Evolutionary conservation across 2,888 invertebrate genomes (phyloP).

Genomic region (Maniola hyperantus): DNA sequence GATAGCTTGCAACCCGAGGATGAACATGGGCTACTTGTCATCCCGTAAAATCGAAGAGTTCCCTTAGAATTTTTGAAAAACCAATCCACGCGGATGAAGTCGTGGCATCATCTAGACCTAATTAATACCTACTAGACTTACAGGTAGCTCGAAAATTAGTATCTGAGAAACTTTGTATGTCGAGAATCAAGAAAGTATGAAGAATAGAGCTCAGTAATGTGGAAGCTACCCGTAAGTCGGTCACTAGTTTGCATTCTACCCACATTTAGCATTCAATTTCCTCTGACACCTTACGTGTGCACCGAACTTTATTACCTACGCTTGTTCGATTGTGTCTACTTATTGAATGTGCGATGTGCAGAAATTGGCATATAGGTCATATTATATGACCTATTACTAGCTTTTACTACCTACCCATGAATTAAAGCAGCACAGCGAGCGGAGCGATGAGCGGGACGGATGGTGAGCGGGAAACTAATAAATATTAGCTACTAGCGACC

Average conservation of each 20-base stretch:
- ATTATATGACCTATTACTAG: background rate
- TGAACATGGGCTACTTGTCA: too few relatives aligned
- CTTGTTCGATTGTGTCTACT: slow-evolving; percentile 45
- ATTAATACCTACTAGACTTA: too few relatives aligned
- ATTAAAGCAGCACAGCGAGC: too few relatives aligned
- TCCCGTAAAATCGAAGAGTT: too few relatives aligned
- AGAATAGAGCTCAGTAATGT: background rate
- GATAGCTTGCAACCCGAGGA: too few relatives aligned
- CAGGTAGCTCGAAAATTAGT: too few relatives aligned
- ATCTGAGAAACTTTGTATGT: background rate
- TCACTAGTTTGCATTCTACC: slow-evolving; percentile 57
- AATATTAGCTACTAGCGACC: too few relatives aligned
- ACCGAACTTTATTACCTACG: slow-evolving; percentile 46
- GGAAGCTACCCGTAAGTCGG: slow-evolving; percentile 34
- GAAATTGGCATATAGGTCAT: background rate
- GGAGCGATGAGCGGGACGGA: too few relatives aligned
- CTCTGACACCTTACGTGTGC: slow-evolving; percentile 49
- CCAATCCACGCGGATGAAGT: too few relatives aligned
- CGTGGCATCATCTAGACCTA: too few relatives aligned
- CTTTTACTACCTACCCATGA: background rate
- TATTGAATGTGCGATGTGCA: slow-evolving; percentile 65
- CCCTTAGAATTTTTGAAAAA: too few relatives aligned
- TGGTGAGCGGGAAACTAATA: too few relatives aligned
- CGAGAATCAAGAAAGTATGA: background rate
- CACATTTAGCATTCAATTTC: slow-evolving; percentile 41